phyloP scores from a whole-genome alignment of 2,113 vertebrate species.

The Protomyctophum bolini region DNA sequence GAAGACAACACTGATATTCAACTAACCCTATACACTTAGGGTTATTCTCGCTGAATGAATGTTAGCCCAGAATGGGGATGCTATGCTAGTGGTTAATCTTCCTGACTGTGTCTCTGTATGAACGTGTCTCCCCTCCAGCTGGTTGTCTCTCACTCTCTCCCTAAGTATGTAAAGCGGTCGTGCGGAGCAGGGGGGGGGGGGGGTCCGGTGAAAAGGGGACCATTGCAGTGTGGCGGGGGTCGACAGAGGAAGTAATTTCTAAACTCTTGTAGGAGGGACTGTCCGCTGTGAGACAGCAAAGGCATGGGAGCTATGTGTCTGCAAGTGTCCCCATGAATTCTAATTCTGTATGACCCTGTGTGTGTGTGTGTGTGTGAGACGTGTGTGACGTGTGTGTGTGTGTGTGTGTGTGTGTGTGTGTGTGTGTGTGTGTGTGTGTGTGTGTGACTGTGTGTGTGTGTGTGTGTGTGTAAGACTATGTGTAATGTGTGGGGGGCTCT shows the following conservation, averaged over 20 bases:
- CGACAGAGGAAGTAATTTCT: slow-evolving; percentile 76
- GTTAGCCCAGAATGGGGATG: no score
- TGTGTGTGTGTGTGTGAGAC: neutral
- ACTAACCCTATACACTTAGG: no score
- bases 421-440: no score
- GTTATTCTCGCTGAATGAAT: no score
- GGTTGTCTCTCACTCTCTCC: slow-evolving; percentile 21
- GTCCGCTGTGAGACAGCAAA: slow-evolving; percentile 55
- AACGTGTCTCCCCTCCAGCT: slow-evolving; percentile 10
- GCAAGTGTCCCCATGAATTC: slow-evolving; percentile 51
- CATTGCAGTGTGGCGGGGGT: slow-evolving; percentile 48
- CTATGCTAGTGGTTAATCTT: slow-evolving; percentile 11
- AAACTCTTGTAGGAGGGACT: slow-evolving; percentile 59
- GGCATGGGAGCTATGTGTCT: slow-evolving; percentile 65
- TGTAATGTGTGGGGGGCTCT: slow-evolving; percentile 33
- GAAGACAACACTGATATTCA: slow-evolving; percentile 12
- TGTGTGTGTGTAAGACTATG: no score
- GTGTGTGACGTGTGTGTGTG: neutral
- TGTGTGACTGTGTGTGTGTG: no score
- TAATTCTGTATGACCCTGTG: slow-evolving; percentile 53
- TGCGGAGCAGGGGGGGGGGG: slow-evolving; percentile 21
- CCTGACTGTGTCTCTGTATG: neutral
- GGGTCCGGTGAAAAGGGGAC: slow-evolving; percentile 37
- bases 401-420: no score
- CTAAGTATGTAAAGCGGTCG: slow-evolving; percentile 37